phyloP scores from a whole-genome alignment of 37 sponge, comb jelly and placozoan genomes.

The Haliclona indistincta region DNA sequence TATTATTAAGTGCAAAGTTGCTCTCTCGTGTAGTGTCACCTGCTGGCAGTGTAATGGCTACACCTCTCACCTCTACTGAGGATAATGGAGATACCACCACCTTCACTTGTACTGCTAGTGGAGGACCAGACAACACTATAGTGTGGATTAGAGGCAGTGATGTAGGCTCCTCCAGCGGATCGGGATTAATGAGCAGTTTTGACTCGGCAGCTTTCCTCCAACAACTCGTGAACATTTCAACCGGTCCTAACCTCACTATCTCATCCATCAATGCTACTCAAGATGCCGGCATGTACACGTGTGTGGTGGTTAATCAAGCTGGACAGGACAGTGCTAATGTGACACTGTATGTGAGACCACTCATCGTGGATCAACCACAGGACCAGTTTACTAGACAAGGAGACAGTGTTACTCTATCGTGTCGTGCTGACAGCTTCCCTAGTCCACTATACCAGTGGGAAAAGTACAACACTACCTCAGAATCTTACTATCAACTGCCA shows the following conservation, averaged over 20 bases:
- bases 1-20: too few species aligned
- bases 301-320: slow-evolving; percentile 4
- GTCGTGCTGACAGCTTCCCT: slow-evolving; percentile 24
- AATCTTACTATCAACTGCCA: not conserved
- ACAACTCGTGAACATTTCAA: not conserved
- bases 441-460: slow-evolving; percentile 2
- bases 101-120: slow-evolving; percentile 51
- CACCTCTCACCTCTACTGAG: not conserved
- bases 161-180: too few species aligned
- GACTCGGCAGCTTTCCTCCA: not conserved
- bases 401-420: not conserved
- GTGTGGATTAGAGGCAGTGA: slow-evolving; percentile 36
- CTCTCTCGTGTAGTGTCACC: slow-evolving; percentile 58
- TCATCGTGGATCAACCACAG: not conserved
- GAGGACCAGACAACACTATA: slow-evolving; percentile 61
- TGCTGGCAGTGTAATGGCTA: slow-evolving; percentile 7
- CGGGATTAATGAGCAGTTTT: too few species aligned
- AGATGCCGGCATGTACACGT: not conserved
- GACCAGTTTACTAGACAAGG: not conserved
- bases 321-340: not conserved
- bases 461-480: not conserved
- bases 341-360: slow-evolving; percentile 3
- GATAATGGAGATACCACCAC: slow-evolving; percentile 5
- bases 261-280: not conserved
- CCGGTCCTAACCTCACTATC: not conserved